Evolutionary conservation across 2,797 vertebrate genomes (phyloP), one percentile per base, ranked within the genome.

Genomic region (Neosalanx taihuensis): DNA sequence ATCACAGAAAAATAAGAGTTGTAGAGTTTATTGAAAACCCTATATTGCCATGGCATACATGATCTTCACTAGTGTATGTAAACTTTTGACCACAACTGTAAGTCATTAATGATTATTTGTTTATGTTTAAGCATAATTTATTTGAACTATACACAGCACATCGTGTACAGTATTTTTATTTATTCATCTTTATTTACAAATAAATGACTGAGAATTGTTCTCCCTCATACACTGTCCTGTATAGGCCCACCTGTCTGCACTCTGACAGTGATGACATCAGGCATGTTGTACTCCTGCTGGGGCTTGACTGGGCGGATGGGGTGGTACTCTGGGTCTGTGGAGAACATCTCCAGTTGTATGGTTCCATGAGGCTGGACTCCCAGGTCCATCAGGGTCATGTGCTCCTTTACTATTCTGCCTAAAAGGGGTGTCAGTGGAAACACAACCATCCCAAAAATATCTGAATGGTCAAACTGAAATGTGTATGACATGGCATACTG

Each of bases 181-280:
- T n/a, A n/a, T n/a, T n/a, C n/a, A 41, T 41, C 9, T 41, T 12
- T 41, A 41, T 13, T 46, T 46, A 46, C 41, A 46, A 2, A 35
- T 13, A 46, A 3, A 10, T 9, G 12, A 41, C 37, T 12, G 9
- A 41, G 35, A n/a, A 26, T 26, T 26, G 23, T 26, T 26, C 23
- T 26, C 23, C 23, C 23, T 1, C 23, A 26, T 41, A 10, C 41
- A 46, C 41, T 46, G 37, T 41, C 6, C 37, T 12, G 9, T 46
- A 46, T 46, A 46, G 29, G 10, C 51, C 3, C 20, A 96, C 96
- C 93, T 78, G 75, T 93, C 73, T 93, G 90, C 20, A 97, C 79
- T 78, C 74, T 88, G 66, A 97, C 94, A 2, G 91, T 94, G 88
- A 98, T 88, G 71, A 94, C 87, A 72, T 94, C 91, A 6, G 93